Percentiles rank a stretch among this genome's conserved stretches.
These are phyloP conservation scores for Kryptopterus vitreolus DNA, from an alignment of 2,797 vertebrate species.

Conservation along the genomic window DNA sequence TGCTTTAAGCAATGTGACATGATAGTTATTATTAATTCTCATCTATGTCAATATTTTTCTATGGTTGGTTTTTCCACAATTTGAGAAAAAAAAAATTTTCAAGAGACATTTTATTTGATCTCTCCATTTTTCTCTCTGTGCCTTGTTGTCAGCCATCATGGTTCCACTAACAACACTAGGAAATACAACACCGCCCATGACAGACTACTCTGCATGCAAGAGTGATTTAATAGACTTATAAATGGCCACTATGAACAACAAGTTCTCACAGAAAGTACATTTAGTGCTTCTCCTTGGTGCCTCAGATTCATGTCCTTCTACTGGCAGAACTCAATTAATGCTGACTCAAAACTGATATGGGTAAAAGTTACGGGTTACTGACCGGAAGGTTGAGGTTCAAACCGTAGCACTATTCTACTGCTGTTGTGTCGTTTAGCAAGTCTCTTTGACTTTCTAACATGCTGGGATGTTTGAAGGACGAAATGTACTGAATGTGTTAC, in stretches of 20 bases:
- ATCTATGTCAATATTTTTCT: not conserved
- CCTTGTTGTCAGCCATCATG: not conserved
- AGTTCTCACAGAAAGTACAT: not conserved
- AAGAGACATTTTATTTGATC: not conserved
- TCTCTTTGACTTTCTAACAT: not conserved
- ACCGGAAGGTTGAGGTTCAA: not conserved
- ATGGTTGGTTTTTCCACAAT: not conserved
- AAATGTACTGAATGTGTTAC: not conserved
- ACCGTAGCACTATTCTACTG: no score
- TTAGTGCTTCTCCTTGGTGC: not conserved
- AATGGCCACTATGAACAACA: not conserved
- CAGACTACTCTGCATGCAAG: not conserved
- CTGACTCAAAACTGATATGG: not conserved
- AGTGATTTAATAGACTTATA: not conserved
- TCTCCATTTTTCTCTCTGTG: not conserved
- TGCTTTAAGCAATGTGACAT: not conserved
- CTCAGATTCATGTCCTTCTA: not conserved
- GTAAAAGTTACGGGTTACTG: not conserved
- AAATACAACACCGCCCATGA: not conserved
- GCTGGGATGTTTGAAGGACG: not conserved
- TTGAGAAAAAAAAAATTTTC: not conserved
- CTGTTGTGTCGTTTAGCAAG: not conserved
- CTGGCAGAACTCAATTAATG: not conserved
- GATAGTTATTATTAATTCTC: not conserved
- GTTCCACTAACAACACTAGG: not conserved